phyloP scores from a whole-genome alignment of 2,888 invertebrate species.

The Zootermopsis nevadensis region DNA sequence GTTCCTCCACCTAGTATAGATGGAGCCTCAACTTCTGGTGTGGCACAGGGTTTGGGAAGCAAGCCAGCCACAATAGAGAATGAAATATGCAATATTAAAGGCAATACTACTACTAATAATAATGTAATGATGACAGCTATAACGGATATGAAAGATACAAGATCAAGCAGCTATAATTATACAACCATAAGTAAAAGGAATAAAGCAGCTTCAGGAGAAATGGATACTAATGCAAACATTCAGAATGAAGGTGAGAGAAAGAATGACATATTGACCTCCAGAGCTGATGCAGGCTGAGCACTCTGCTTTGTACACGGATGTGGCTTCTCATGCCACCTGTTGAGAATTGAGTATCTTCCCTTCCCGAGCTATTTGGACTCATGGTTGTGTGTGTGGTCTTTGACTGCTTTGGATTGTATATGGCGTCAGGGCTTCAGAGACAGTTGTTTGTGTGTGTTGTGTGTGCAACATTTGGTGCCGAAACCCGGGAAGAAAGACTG shows the following conservation, averaged over 20 bases:
- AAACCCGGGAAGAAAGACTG: too few species aligned
- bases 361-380: too few species aligned
- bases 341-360: too few species aligned
- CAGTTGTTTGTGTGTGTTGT: too few species aligned
- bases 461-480: too few species aligned
- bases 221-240: constrained; percentile 50
- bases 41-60: not conserved
- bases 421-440: too few species aligned
- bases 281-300: constrained; percentile 89
- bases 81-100: constrained; percentile 44
- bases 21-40: not conserved
- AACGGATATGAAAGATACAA: not conserved
- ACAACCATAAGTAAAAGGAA: constrained; percentile 48
- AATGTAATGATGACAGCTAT: constrained; percentile 12
- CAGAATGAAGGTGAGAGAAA: constrained; percentile 36
- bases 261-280: constrained; percentile 52
- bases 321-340: constrained; percentile 90
- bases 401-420: too few species aligned
- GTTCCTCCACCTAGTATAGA: too few species aligned
- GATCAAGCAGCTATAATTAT: constrained; percentile 56
- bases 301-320: constrained; percentile 86
- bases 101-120: constrained; percentile 53
- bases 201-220: constrained; percentile 8
- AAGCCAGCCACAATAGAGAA: not conserved
- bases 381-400: too few species aligned